Percentiles rank a stretch among this genome's conserved stretches.
Evolutionary conservation across 1,140 invertebrate genomes (phyloP).

Genomic region (Pseudomyrmex flavicornis): DNA sequence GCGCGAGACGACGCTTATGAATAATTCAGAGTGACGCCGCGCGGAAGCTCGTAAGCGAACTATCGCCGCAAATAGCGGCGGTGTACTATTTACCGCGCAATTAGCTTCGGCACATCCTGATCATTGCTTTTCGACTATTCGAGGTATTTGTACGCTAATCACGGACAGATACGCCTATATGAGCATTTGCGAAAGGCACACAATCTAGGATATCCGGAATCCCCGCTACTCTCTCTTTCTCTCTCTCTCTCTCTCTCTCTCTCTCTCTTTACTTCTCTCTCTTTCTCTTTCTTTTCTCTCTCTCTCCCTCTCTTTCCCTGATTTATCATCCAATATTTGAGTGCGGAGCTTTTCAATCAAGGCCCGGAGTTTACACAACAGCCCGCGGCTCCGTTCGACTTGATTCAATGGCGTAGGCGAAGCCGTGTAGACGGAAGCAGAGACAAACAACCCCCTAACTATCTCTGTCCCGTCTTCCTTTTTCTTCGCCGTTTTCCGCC

Average conservation of each 20-base stretch:
- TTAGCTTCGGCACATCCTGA: constrained; percentile 60
- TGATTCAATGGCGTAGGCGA: constrained; percentile 80
- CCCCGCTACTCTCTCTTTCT: constrained; percentile 33
- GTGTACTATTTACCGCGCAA: constrained; percentile 57
- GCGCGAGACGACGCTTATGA: constrained; percentile 53
- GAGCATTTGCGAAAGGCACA: constrained; percentile 67
- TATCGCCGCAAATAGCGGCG: constrained; percentile 40
- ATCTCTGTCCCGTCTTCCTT: constrained; percentile 71
- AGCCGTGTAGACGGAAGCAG: constrained; percentile 80
- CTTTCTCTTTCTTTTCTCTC: too few species aligned
- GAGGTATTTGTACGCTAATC: constrained; percentile 61
- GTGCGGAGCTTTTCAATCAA: constrained; percentile 84
- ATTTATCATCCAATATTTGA: constrained; percentile 85
- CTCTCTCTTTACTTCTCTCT: too few species aligned
- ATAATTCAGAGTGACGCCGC: constrained; percentile 46
- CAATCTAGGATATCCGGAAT: constrained; percentile 69
- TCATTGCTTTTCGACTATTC: constrained; percentile 58
- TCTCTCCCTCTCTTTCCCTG: constrained; percentile 61
- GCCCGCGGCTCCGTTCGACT: constrained; percentile 79
- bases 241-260: too few species aligned
- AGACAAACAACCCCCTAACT: constrained; percentile 82
- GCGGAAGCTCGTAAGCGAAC: constrained; percentile 34
- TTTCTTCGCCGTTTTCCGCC: constrained; percentile 51
- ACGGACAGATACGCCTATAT: constrained; percentile 45
- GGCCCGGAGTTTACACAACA: constrained; percentile 82